phyloP scores from a whole-genome alignment of 2,888 invertebrate genomes.

The Chrysopilus asiliformis region DNA sequence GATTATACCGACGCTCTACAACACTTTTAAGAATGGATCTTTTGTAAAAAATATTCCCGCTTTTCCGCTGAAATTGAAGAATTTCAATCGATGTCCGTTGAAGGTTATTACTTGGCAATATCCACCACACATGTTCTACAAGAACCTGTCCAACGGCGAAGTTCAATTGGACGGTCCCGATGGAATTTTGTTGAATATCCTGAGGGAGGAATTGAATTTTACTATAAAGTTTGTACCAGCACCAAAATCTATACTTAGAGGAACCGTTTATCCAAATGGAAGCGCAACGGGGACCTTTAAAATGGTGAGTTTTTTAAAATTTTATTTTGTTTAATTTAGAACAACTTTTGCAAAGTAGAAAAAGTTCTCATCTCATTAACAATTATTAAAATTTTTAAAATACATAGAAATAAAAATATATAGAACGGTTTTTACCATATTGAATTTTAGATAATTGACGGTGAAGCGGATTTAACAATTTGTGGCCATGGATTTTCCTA shows the following conservation, averaged over 20 bases:
- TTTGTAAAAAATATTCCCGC: constrained; percentile 9
- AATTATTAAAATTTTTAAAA: no score
- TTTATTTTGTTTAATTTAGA: no score
- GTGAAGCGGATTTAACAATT: constrained; percentile 10
- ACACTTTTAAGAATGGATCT: constrained; percentile 5
- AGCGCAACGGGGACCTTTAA: constrained; percentile 24
- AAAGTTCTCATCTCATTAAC: no score
- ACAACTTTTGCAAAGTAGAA: no score
- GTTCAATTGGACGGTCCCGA: constrained; percentile 25
- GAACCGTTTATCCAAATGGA: constrained; percentile 22
- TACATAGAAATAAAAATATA: no score
- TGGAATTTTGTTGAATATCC: constrained; percentile 21
- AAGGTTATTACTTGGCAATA: constrained; percentile 21
- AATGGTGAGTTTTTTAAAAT: constrained; percentile 25
- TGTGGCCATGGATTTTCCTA: constrained; percentile 5
- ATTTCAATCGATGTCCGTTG: constrained; percentile 27
- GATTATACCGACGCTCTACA: constrained; percentile 20
- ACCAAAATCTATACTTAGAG: constrained; percentile 16
- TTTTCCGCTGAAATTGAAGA: constrained; percentile 22
- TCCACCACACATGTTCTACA: constrained; percentile 22
- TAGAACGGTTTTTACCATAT: no score
- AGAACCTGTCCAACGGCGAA: constrained; percentile 10
- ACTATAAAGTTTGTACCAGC: constrained; percentile 18
- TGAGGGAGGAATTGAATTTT: constrained; percentile 29
- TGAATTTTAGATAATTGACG: constrained; percentile 7